These are phyloP conservation scores for Rhagoletis pomonella DNA, from an alignment of 1,140 invertebrate species.

Conservation along the genomic window DNA sequence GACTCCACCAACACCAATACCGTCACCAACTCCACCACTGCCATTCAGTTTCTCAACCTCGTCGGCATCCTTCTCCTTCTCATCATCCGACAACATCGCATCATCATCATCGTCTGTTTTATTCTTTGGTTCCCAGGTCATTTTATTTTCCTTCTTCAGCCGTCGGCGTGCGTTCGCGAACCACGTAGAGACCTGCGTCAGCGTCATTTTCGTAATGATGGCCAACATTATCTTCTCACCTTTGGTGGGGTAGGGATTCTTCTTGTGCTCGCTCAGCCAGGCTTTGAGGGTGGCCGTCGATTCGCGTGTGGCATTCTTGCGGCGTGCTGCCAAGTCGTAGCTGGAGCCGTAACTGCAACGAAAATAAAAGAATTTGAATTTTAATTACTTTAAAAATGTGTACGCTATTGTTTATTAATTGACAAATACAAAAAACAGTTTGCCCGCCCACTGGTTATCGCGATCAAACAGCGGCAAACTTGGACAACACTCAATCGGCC, in stretches of 20 bases:
- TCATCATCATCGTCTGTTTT: constrained; percentile 94
- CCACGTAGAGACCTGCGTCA: constrained; percentile 97
- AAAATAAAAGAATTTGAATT: constrained; percentile 40
- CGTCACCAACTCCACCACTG: constrained; percentile 53
- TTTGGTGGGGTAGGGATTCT: constrained; percentile 97
- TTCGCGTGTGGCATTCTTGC: constrained; percentile 98
- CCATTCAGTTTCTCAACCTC: constrained; percentile 78
- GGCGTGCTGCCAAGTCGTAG: constrained; percentile 92
- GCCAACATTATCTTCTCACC: constrained; percentile 97
- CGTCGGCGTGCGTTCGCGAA: constrained; percentile 94
- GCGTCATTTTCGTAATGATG: constrained; percentile 96
- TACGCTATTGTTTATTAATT: no score
- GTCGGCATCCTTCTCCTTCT: constrained; percentile 87
- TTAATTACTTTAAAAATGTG: constrained; percentile 66
- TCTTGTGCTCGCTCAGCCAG: constrained; percentile 96
- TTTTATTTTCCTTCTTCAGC: constrained; percentile 97
- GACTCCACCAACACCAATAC: background rate
- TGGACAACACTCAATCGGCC: background rate
- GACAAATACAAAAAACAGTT: background rate
- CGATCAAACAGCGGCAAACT: background rate
- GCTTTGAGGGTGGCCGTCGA: constrained; percentile 97
- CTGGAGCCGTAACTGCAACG: constrained; percentile 90
- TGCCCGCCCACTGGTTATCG: background rate
- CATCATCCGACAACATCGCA: constrained; percentile 88
- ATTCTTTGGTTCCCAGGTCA: constrained; percentile 97